phyloP scores from a whole-genome alignment of 2,888 invertebrate genomes.

The Hemistola chrysoprasaria region DNA sequence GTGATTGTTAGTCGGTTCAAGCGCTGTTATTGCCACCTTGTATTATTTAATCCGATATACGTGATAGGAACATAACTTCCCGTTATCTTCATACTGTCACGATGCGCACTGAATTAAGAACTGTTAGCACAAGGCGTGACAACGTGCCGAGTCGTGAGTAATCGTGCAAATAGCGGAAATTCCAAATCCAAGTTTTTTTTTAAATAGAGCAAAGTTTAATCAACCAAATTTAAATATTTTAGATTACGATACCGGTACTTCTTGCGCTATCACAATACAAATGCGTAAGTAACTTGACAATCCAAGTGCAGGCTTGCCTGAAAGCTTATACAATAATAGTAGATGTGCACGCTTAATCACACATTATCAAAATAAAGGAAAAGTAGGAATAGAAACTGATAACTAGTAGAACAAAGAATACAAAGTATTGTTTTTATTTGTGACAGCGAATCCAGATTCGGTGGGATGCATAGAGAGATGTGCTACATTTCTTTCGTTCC shows the following conservation, averaged over 20 bases:
- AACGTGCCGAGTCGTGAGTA: constrained; percentile 76
- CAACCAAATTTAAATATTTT: constrained; percentile 66
- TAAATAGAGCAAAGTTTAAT: constrained; percentile 42
- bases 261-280: constrained; percentile 79
- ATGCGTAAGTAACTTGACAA: constrained; percentile 71
- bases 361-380: constrained; percentile 10
- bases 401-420: neutral
- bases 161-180: constrained; percentile 34
- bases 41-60: constrained; percentile 40
- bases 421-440: constrained; percentile 38
- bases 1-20: constrained; percentile 61
- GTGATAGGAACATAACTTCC: constrained; percentile 27
- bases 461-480: constrained; percentile 88
- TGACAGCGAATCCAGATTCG: constrained; percentile 84
- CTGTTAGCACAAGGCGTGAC: constrained; percentile 68
- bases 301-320: constrained; percentile 37
- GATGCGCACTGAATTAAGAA: constrained; percentile 66
- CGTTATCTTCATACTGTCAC: constrained; percentile 34
- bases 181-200: constrained; percentile 3
- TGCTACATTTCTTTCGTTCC: constrained; percentile 86
- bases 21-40: constrained; percentile 54
- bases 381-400: constrained; percentile 3
- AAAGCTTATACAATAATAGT: constrained; percentile 32
- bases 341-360: constrained; percentile 38
- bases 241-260: constrained; percentile 78